These are phyloP conservation scores for Pharmacophagus antenor DNA, from an alignment of 2,888 invertebrate genomes.

Conservation along the genomic window DNA sequence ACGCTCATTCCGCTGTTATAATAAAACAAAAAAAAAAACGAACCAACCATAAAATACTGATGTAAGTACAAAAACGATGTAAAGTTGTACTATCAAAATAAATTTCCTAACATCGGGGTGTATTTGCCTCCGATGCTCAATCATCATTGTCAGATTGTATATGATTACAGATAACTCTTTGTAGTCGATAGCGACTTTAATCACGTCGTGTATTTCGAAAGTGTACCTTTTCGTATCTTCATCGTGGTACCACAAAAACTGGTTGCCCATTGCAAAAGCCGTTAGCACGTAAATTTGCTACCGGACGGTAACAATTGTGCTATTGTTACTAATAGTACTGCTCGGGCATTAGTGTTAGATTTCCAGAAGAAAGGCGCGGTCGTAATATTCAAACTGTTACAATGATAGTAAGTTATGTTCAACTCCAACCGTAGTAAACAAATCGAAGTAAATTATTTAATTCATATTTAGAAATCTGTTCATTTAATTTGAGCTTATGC, in stretches of 20 bases:
- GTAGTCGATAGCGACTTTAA: constrained; percentile 43
- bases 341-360: constrained; percentile 53
- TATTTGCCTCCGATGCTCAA: constrained; percentile 38
- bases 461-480: constrained; percentile 17
- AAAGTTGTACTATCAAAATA: not conserved
- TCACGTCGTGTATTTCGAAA: constrained; percentile 52
- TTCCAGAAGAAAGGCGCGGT: constrained; percentile 39
- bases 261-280: constrained; percentile 61
- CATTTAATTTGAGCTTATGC: not conserved
- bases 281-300: constrained; percentile 52
- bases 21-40: not conserved
- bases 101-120: not conserved
- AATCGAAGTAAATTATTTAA: constrained; percentile 19
- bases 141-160: constrained; percentile 47
- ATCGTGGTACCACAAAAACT: constrained; percentile 60
- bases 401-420: constrained; percentile 29
- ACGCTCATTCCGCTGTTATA: no score
- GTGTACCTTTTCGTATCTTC: constrained; percentile 61
- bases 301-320: constrained; percentile 62
- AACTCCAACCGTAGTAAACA: constrained; percentile 24
- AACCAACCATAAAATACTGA: no score
- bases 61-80: no score
- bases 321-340: constrained; percentile 65
- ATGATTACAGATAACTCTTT: constrained; percentile 29
- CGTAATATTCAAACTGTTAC: constrained; percentile 25